phyloP scores from a whole-genome alignment of 2,113 vertebrate species.

The Phyllopteryx taeniolatus region DNA sequence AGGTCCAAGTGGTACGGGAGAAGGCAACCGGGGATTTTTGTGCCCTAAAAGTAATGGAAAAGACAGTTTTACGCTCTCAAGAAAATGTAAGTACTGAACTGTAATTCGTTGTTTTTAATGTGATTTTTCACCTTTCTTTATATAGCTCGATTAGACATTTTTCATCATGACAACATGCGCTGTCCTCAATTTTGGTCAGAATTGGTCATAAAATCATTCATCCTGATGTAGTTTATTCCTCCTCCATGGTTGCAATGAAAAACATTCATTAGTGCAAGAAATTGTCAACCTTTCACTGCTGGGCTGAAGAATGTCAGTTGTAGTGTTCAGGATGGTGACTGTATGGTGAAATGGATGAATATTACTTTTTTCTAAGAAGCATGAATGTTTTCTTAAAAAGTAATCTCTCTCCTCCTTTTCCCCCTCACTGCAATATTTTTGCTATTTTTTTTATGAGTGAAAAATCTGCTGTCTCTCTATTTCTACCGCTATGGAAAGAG shows the following conservation, averaged over 20 bases:
- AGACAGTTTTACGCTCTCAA: slow-evolving; percentile 75
- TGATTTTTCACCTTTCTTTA: background rate
- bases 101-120: too few relatives aligned
- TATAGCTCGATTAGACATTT: background rate
- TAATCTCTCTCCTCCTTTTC: too few relatives aligned
- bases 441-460: too few relatives aligned
- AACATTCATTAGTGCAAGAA: background rate
- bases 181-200: background rate
- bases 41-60: slow-evolving; percentile 95
- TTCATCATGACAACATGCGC: background rate
- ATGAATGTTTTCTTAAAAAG: background rate
- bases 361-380: background rate
- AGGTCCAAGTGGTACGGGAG: slow-evolving; percentile 90
- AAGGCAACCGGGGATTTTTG: slow-evolving; percentile 85
- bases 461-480: too few relatives aligned
- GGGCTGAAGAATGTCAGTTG: background rate
- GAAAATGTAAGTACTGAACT: slow-evolving; percentile 77
- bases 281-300: background rate
- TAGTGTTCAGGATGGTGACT: background rate
- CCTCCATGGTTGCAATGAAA: background rate
- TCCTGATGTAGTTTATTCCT: background rate
- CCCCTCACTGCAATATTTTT: too few relatives aligned
- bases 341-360: background rate
- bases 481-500: too few relatives aligned
- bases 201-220: background rate